Conservation (phyloP, 2,888 invertebrate genomes). For the Halocaridina rubra region DNA sequence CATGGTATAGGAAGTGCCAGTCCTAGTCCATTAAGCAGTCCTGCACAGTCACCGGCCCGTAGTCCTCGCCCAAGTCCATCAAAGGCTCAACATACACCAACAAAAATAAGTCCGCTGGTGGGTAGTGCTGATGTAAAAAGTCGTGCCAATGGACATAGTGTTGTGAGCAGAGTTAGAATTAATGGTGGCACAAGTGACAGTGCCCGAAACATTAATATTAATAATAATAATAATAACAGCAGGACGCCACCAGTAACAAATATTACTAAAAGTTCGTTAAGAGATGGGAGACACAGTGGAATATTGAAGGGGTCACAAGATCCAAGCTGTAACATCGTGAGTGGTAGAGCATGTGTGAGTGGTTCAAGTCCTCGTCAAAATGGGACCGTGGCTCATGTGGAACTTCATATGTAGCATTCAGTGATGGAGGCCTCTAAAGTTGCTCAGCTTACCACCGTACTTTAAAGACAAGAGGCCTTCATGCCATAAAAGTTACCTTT, state of each 20-base stretch:
- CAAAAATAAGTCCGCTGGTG: conserved; percentile 40
- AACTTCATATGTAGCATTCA: conserved; percentile 47
- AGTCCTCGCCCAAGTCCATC: conserved; percentile 6
- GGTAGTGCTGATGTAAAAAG: conserved; percentile 42
- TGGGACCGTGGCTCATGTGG: conserved; percentile 44
- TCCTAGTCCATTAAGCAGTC: conserved; percentile 26
- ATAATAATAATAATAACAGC: conserved; percentile 20
- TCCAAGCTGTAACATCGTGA: background rate
- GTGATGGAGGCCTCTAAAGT: background rate
- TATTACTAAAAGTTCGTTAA: background rate
- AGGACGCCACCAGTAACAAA: conserved; percentile 20
- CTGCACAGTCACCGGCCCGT: conserved; percentile 14
- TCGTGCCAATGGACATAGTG: conserved; percentile 53
- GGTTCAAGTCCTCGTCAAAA: conserved; percentile 29
- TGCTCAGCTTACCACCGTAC: conserved; percentile 3
- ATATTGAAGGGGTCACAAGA: background rate
- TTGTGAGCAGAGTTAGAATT: conserved; percentile 46
- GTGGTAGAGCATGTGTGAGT: background rate
- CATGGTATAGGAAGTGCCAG: conserved; percentile 5
- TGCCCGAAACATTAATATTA: background rate
- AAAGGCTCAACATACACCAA: conserved; percentile 30
- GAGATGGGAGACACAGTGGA: conserved; percentile 1
- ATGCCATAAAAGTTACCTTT: background rate
- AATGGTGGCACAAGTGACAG: conserved; percentile 30
- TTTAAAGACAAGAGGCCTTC: background rate